These are phyloP conservation scores for Tricholauxania praeusta DNA, from an alignment of 2,888 invertebrate species.

Conservation along the genomic window DNA sequence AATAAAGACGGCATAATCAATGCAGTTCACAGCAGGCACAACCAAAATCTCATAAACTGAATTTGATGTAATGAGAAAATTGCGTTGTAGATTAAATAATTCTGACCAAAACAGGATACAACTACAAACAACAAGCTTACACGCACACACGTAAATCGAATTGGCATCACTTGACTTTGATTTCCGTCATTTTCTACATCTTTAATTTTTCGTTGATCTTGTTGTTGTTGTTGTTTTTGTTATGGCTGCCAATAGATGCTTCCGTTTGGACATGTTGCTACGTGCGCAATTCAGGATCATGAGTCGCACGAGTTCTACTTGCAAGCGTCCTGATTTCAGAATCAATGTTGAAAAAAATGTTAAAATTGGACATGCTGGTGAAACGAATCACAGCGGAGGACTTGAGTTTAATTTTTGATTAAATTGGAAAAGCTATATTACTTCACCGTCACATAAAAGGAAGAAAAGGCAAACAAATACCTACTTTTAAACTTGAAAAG, in stretches of 20 bases:
- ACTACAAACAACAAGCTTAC: background rate
- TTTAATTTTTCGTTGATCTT: constrained; percentile 9
- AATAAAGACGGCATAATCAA: constrained; percentile 1
- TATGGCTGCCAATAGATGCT: background rate
- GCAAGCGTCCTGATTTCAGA: too few species aligned
- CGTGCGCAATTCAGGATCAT: constrained; percentile 5
- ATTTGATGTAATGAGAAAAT: constrained; percentile 21
- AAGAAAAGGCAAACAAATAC: too few species aligned
- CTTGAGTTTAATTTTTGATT: too few species aligned
- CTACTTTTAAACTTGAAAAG: too few species aligned
- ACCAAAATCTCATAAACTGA: background rate
- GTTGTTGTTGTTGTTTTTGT: background rate
- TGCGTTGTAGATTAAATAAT: constrained; percentile 9
- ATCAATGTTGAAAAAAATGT: too few species aligned
- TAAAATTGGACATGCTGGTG: too few species aligned
- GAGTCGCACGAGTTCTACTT: too few species aligned
- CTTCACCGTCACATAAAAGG: too few species aligned
- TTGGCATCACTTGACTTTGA: constrained; percentile 31
- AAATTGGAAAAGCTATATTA: too few species aligned
- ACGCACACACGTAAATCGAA: constrained; percentile 25
- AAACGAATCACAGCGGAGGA: too few species aligned
- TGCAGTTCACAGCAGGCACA: background rate
- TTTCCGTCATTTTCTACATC: constrained; percentile 19
- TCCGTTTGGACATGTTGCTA: background rate
- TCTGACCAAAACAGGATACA: background rate